These are phyloP conservation scores for Phenganax subtilis DNA, from an alignment of 92 coral and sea anemone genomes.

Conservation along the genomic window DNA sequence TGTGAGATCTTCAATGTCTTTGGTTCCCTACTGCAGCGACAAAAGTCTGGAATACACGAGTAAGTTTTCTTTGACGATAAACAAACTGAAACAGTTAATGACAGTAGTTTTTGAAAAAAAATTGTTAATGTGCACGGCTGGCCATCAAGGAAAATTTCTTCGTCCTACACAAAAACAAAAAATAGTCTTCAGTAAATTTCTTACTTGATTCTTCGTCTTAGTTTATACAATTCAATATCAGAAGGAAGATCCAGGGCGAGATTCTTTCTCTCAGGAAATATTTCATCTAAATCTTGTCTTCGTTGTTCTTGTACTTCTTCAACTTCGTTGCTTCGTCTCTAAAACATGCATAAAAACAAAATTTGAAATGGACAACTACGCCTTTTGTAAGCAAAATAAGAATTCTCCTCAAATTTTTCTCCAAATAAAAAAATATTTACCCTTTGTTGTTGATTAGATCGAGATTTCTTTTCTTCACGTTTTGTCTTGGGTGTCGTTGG, in stretches of 20 bases:
- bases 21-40: too few relatives aligned
- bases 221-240: constrained; percentile 71
- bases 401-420: neutral
- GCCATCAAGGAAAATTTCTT: neutral
- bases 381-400: neutral
- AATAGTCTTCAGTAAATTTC: constrained; percentile 10
- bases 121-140: neutral
- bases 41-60: too few relatives aligned
- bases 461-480: constrained; percentile 27
- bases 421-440: neutral
- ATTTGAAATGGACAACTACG: neutral
- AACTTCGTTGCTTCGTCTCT: constrained; percentile 27
- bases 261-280: constrained; percentile 90
- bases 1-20: neutral
- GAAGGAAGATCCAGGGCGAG: constrained; percentile 88
- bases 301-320: constrained; percentile 70
- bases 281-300: constrained; percentile 79
- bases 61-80: too few relatives aligned
- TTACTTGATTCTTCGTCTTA: constrained; percentile 92
- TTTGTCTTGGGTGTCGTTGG: constrained; percentile 4
- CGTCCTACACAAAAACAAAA: neutral
- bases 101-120: too few relatives aligned
- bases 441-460: constrained; percentile 12
- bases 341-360: neutral
- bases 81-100: too few relatives aligned